Evolutionary conservation across 2,797 vertebrate species (phyloP), one percentile per base, ranked within the genome.

Genomic region (Allobates femoralis): DNA sequence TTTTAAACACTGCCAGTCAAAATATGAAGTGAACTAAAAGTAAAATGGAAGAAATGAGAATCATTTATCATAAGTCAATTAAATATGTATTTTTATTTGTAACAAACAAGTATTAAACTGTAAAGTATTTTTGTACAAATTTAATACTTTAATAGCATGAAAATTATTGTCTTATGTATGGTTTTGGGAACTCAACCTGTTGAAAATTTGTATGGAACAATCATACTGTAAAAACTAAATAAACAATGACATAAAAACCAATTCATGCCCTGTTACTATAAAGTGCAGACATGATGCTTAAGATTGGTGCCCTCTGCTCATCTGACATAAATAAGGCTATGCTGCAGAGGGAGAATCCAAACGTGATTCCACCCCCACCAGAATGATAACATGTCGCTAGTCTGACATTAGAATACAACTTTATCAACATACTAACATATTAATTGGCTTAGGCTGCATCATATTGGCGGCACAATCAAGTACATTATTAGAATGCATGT

Each of bases 51-150:
- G 90, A 90, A 80, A 85, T 92, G 90, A 93, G 75, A 92, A 90
- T 62, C 73, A 69, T 77, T 88, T 76, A 92, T 94, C 95, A 95
- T 94, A 92, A 93, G 92, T 95, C 95, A 95, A 94, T 95, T 93
- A 95, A 96, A 98, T 97, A 97, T 95, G 95, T 98, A 98, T 99
- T 99, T 98, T 99, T 98, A 96, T 98, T 99, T 99, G 96, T 96
- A 96, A 96, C 96, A 97, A 96, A 97, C 96, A 96, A 96, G 97
- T 96, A 97, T 96, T 96, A 96, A 97, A 97, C 97, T 97, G 97
- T 98, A 99, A 99, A 99, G 97, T 99, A 99, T 99, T 99, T 99
- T 99, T 99, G 98, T 99, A 99, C 97, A 98, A 99, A 99, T 99
- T 99, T 99, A 99, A 97, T 99, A 99, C 98, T 99, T 99, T 99